Evolutionary conservation across 2,888 invertebrate genomes (phyloP), one percentile per base, ranked within the genome.

Genomic region (Spisula solida): DNA sequence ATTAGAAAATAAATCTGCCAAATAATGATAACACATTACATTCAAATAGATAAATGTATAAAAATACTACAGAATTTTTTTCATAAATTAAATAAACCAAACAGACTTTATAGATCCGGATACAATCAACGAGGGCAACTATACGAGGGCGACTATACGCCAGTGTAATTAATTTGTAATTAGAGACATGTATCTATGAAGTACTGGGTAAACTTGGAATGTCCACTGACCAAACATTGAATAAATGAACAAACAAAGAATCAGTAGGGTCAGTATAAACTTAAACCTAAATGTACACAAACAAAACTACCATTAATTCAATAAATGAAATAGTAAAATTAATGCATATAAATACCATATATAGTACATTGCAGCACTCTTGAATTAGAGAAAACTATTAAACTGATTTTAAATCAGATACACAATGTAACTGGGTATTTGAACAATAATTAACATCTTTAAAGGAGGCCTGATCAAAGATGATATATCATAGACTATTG

Each of bases 151-250:
- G 4, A 16, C n/a, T 25, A 25, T 29, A 16, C n/a, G 34, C n/a
- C 0, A 75, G 34, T 18, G 75, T 75, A 75, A 75, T 75, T 75
- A 75, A 75, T 31, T 75, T 75, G 16, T 75, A 75, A 75, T 75
- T 75, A 34, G 5, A 34, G n/a, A 4, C 75, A 75, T 75, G 75
- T 75, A 75, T 75, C 75, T 25, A 75, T 16, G 31, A 18, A 75
- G 34, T 75, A 31, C 75, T 34, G 75, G 20, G 75, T 75, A 75
- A 75, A 75, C 34, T 34, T 18, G 75, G 75, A 75, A 75, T 75
- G 75, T 75, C 0, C 25, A 75, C 75, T 75, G 75, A 34, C 75
- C 75, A 75, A 75, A 75, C 75, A 75, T 75, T 75, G 75, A 12
- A 25, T 34, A 75, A 75, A 34, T 75, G 34, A 75, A 75, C 75